Percentiles rank a stretch among this genome's conserved stretches.
These are phyloP conservation scores for Volucella zonaria DNA, from an alignment of 2,888 invertebrate species.

Conservation along the genomic window DNA sequence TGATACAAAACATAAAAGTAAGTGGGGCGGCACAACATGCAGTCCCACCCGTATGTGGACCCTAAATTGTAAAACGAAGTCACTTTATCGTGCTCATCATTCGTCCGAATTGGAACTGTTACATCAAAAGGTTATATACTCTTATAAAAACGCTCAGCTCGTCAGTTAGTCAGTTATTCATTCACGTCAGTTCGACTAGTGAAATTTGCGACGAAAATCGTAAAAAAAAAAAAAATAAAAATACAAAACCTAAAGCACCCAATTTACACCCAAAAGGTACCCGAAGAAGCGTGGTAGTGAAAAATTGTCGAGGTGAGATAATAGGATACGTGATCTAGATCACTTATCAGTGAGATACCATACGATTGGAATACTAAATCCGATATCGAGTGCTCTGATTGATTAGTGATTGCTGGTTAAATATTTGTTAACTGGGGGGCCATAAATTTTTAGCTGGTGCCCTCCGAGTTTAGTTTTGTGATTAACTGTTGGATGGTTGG, in stretches of 20 bases:
- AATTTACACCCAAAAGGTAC: slow-evolving; percentile 71
- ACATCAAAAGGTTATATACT: slow-evolving; percentile 61
- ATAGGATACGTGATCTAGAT: slow-evolving; percentile 72
- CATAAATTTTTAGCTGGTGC: slow-evolving; percentile 43
- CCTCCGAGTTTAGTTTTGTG: slow-evolving; percentile 37
- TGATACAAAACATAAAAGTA: neutral
- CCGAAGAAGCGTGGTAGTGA: slow-evolving; percentile 75
- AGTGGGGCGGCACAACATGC: slow-evolving; percentile 62
- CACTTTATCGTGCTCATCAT: slow-evolving; percentile 66
- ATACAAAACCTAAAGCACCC: slow-evolving; percentile 75
- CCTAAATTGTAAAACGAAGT: slow-evolving; percentile 72
- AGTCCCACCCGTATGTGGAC: slow-evolving; percentile 43
- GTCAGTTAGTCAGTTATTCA: slow-evolving; percentile 74
- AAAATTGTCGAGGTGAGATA: slow-evolving; percentile 71
- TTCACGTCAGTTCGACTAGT: slow-evolving; percentile 74
- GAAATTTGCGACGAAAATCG: slow-evolving; percentile 69
- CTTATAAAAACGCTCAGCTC: slow-evolving; percentile 76
- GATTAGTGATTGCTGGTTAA: slow-evolving; percentile 9
- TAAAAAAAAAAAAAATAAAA: slow-evolving; percentile 3
- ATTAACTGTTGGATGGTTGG: slow-evolving; percentile 42
- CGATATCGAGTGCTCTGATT: slow-evolving; percentile 10
- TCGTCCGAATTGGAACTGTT: slow-evolving; percentile 60
- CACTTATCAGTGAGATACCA: slow-evolving; percentile 22
- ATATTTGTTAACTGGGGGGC: neutral
- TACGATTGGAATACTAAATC: slow-evolving; percentile 64